Evolutionary conservation across 2,113 vertebrate genomes (phyloP).

Genomic region (Nycticebus coucang): DNA sequence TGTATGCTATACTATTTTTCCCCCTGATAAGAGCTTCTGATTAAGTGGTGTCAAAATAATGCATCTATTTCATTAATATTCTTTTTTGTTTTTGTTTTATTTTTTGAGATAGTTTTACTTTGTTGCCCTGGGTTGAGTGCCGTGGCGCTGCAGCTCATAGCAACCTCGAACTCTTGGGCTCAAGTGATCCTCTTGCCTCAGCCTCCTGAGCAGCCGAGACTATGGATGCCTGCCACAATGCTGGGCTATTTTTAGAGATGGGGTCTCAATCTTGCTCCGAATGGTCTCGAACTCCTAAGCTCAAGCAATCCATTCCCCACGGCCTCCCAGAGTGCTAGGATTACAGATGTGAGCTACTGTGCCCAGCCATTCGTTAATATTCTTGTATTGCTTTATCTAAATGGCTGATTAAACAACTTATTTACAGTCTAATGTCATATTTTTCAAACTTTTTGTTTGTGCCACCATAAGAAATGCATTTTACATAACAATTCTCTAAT

Average conservation of each 20-base stretch:
- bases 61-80: background rate
- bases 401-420: background rate
- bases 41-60: background rate
- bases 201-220: no score
- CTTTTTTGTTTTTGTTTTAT: background rate
- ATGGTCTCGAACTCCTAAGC: no score
- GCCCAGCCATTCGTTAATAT: background rate
- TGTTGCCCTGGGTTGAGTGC: no score
- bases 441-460: background rate
- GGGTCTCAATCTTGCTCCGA: no score
- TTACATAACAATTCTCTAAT: background rate
- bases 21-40: background rate
- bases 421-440: background rate
- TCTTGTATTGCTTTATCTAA: background rate
- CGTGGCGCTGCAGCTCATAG: no score
- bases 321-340: background rate
- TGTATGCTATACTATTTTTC: background rate
- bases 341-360: background rate
- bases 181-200: no score
- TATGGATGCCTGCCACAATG: no score
- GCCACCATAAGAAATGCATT: background rate
- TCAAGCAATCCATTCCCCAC: no score
- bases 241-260: no score
- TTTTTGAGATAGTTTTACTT: no score
- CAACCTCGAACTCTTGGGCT: no score